A percentile compares a stretch with the other conserved stretches of the same genome.
Evolutionary conservation across 2,113 vertebrate genomes (phyloP).

Genomic region (Pseudorasbora parva): DNA sequence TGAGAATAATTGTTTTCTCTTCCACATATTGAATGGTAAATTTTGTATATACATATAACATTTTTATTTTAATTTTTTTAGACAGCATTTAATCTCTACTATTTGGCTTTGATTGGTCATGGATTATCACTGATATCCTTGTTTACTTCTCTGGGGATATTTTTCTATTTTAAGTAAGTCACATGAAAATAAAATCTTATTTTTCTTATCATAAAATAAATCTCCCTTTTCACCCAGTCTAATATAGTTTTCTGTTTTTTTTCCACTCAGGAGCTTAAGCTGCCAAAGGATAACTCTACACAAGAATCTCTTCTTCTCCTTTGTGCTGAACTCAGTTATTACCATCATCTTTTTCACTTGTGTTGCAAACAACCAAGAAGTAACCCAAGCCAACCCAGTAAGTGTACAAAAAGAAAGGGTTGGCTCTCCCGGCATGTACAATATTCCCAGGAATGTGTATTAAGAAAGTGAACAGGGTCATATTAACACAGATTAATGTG

Average conservation of each 20-base stretch:
- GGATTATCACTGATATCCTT: conserved; percentile 90
- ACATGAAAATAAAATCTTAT: neutral
- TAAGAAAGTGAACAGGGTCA: neutral
- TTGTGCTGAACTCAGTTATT: conserved; percentile 89
- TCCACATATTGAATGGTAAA: neutral
- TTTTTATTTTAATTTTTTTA: conserved; percentile 67
- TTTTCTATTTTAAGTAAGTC: conserved; percentile 97
- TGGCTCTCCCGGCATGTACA: neutral
- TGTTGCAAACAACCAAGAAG: conserved; percentile 80
- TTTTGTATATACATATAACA: neutral
- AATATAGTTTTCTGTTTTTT: neutral
- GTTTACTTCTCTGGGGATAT: conserved; percentile 91
- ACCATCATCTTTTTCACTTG: conserved; percentile 87
- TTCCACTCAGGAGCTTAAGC: conserved; percentile 86
- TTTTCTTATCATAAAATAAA: neutral
- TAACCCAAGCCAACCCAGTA: conserved; percentile 84
- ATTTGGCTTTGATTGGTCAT: conserved; percentile 92
- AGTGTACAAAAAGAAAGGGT: conserved; percentile 66
- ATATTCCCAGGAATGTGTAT: neutral
- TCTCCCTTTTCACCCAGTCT: neutral
- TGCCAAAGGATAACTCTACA: conserved; percentile 98
- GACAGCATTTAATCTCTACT: conserved; percentile 90
- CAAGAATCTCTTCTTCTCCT: conserved; percentile 97
- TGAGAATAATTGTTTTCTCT: neutral
- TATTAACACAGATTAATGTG: neutral